These are phyloP conservation scores for Geococcyx californianus DNA, from an alignment of 2,113 vertebrate species.

Conservation along the genomic window DNA sequence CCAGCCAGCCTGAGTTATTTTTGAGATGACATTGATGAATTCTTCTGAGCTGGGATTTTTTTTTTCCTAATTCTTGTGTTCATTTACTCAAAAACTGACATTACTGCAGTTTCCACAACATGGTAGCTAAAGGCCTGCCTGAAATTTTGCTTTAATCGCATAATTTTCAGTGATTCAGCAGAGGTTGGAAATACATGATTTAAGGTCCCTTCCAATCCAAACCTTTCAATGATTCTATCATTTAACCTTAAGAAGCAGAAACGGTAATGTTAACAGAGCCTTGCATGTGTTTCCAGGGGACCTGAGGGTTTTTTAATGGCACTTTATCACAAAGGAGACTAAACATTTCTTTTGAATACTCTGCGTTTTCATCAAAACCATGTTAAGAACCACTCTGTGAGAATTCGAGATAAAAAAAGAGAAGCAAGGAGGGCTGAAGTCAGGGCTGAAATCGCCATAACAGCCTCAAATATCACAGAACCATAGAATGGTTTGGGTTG, in stretches of 20 bases:
- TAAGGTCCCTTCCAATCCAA: too few relatives aligned
- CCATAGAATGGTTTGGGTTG: too few relatives aligned
- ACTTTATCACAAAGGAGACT: not conserved
- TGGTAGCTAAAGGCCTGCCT: not conserved
- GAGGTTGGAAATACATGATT: not conserved
- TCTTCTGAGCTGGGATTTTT: not conserved
- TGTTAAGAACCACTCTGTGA: accelerated
- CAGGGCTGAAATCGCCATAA: not conserved
- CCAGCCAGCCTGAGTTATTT: not conserved
- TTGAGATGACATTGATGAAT: not conserved
- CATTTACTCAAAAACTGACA: not conserved
- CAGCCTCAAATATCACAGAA: accelerated
- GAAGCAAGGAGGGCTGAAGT: not conserved
- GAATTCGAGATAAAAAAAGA: accelerated
- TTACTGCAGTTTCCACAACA: not conserved
- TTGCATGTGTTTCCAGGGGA: not conserved
- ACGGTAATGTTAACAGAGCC: not conserved
- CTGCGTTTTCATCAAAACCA: accelerated
- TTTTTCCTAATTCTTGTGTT: not conserved
- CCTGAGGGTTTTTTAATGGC: not conserved
- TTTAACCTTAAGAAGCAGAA: not conserved
- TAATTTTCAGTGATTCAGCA: not conserved
- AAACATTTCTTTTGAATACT: not conserved
- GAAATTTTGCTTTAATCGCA: not conserved
- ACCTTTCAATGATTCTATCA: too few relatives aligned